These are phyloP conservation scores for Drosophila rellima DNA, from an alignment of 2,888 invertebrate species.

Conservation along the genomic window DNA sequence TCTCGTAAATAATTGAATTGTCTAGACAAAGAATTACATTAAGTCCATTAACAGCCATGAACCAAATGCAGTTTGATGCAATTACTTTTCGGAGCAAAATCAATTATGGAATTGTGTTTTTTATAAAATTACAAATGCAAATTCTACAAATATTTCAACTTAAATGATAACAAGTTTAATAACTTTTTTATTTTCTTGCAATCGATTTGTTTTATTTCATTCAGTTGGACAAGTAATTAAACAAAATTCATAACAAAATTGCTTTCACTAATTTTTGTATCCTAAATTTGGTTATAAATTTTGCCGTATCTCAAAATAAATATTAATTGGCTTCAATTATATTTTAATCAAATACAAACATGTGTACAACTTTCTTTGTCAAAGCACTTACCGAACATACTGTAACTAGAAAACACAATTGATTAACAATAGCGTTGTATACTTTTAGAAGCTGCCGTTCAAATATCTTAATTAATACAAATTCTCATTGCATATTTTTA, in stretches of 20 bases:
- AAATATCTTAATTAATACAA: neutral
- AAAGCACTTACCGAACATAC: neutral
- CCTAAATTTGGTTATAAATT: neutral
- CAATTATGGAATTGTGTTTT: neutral
- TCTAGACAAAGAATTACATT: conserved; percentile 2
- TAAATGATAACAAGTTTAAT: neutral
- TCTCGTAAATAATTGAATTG: neutral
- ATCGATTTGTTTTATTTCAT: neutral
- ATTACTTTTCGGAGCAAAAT: neutral
- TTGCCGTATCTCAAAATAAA: neutral
- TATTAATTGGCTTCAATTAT: neutral
- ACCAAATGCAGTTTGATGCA: neutral
- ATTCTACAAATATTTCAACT: neutral
- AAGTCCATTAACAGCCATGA: neutral
- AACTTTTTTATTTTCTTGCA: neutral
- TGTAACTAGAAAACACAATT: neutral
- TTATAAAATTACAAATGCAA: neutral
- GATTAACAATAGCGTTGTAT: neutral
- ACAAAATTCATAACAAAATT: neutral
- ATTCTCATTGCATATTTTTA: neutral
- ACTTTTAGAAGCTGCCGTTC: neutral
- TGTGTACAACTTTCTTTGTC: neutral
- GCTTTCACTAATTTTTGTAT: neutral
- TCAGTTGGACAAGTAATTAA: neutral
- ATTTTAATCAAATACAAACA: neutral